Conservation (phyloP, 2,113 vertebrate species). For the Glaucidium brasilianum region DNA sequence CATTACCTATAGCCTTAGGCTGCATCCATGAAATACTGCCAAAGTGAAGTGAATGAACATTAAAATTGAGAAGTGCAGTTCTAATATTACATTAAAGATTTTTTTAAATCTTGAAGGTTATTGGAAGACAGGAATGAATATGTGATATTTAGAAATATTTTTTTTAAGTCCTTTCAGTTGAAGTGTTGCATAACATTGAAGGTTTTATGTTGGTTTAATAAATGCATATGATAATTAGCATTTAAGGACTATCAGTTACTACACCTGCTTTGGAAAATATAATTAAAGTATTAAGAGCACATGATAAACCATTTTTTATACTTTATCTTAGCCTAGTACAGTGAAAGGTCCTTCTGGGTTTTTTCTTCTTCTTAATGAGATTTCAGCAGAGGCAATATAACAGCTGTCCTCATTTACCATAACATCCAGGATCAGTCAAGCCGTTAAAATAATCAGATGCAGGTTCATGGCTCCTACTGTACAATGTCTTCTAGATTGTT, state of each 20-base stretch:
- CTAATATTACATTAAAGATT: conserved; percentile 55
- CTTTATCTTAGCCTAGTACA: not conserved
- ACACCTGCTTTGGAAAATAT: conserved; percentile 31
- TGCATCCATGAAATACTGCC: conserved; percentile 75
- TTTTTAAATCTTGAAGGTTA: conserved; percentile 18
- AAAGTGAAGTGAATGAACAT: conserved; percentile 75
- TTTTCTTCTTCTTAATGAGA: conserved; percentile 34
- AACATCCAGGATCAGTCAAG: conserved; percentile 8
- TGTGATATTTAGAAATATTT: not conserved
- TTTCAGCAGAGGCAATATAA: conserved; percentile 29
- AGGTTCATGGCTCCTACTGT: conserved; percentile 50
- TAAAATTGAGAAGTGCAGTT: conserved; percentile 51
- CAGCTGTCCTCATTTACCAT: conserved; percentile 47
- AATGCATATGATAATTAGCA: conserved; percentile 5
- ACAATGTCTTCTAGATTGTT: conserved; percentile 2
- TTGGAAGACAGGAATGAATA: not conserved
- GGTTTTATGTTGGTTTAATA: conserved; percentile 23
- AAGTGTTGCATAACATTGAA: not conserved
- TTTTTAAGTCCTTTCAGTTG: not conserved
- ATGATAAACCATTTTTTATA: conserved; percentile 13
- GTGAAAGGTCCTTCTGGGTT: conserved; percentile 17
- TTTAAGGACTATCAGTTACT: not conserved
- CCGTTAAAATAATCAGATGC: conserved; percentile 43
- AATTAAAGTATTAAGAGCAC: conserved; percentile 10
- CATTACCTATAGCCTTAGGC: conserved; percentile 86